These are phyloP conservation scores for Tamias sibiricus DNA, from an alignment of 2,113 vertebrate species.

Conservation along the genomic window DNA sequence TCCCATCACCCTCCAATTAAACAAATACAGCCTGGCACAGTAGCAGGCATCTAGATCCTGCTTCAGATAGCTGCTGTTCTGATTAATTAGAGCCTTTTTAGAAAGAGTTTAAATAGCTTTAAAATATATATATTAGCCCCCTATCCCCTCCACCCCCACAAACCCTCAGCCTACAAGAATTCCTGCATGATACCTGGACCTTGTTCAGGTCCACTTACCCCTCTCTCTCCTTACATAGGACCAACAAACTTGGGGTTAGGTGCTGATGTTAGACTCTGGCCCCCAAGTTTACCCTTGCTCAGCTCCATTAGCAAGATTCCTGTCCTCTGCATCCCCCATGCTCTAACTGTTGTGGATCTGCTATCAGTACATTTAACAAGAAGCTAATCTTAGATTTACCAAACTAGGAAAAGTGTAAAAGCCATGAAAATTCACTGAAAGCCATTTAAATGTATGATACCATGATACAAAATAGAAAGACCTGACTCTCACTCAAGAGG, in stretches of 20 bases:
- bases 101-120: not conserved
- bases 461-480: not conserved
- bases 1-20: not conserved
- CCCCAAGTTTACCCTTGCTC: not conserved
- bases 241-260: not conserved
- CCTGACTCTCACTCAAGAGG: not conserved
- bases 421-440: not conserved
- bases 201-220: not conserved
- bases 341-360: not conserved
- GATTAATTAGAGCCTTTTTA: not conserved
- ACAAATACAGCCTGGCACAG: not conserved
- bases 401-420: not conserved
- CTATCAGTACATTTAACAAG: not conserved
- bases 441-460: not conserved
- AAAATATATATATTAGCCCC: not conserved
- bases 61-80: not conserved
- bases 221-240: not conserved
- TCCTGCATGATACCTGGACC: not conserved
- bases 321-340: not conserved
- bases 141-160: accelerated
- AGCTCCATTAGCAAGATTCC: not conserved
- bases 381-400: not conserved
- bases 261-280: no score
- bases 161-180: not conserved
- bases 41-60: not conserved